phyloP scores from a whole-genome alignment of 2,113 vertebrate species.

The Psophia crepitans region DNA sequence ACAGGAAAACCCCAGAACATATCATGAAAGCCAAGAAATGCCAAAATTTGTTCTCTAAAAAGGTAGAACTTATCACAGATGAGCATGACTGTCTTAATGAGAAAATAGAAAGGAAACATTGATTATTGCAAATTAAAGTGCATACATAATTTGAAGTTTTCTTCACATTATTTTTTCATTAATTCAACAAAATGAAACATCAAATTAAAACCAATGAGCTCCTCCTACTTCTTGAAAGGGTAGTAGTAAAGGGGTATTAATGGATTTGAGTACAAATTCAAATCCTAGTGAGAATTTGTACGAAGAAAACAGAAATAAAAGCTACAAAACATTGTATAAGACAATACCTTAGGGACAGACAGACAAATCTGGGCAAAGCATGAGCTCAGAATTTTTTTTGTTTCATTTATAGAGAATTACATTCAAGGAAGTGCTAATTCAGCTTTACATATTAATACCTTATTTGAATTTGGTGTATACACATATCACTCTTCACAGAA shows the following conservation, averaged over 20 bases:
- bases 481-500: background rate
- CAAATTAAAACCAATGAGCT: background rate
- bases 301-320: background rate
- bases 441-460: background rate
- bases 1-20: background rate
- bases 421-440: background rate
- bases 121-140: background rate
- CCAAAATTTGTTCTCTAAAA: background rate
- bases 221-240: background rate
- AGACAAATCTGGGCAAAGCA: background rate
- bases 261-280: background rate
- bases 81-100: background rate
- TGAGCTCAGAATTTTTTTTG: background rate
- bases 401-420: background rate
- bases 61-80: background rate
- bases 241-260: background rate
- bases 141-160: background rate
- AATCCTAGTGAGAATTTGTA: background rate
- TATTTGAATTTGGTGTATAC: background rate
- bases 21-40: background rate
- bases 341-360: background rate
- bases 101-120: background rate
- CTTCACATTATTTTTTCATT: background rate
- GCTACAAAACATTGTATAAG: background rate
- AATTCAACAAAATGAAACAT: background rate